A percentile compares a stretch with the other conserved stretches of the same genome.
These are phyloP conservation scores for Takifugu rubripes DNA, from an alignment of 2,797 vertebrate genomes.

Conservation along the genomic window DNA sequence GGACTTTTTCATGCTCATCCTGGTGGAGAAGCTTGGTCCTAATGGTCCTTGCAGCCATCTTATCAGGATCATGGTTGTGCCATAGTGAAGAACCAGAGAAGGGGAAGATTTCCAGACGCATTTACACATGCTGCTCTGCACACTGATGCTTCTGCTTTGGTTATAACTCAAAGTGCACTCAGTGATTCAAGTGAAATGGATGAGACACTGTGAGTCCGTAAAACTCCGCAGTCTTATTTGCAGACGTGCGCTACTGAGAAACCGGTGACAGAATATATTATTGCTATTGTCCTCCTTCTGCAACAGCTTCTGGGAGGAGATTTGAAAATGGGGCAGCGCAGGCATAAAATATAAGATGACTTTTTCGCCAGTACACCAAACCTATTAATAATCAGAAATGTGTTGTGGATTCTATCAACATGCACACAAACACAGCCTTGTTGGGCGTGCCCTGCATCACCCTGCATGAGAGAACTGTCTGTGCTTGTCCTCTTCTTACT, in stretches of 20 bases:
- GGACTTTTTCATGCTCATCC: no score
- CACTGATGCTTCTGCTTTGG: no score
- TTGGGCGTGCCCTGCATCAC: slow-evolving; percentile 67
- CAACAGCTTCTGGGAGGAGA: slow-evolving; percentile 35
- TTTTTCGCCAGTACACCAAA: slow-evolving; percentile 12
- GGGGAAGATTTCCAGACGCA: no score
- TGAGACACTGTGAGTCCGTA: not conserved
- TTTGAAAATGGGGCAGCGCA: slow-evolving; percentile 34
- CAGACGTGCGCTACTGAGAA: slow-evolving; percentile 25
- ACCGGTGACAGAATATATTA: slow-evolving; percentile 48
- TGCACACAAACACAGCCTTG: slow-evolving; percentile 12
- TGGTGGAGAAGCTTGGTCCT: no score
- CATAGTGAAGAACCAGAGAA: no score
- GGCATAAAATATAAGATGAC: slow-evolving; percentile 25
- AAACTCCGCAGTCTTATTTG: not conserved
- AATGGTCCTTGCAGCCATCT: no score
- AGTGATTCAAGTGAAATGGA: no score
- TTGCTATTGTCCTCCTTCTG: slow-evolving; percentile 50
- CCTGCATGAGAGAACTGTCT: slow-evolving; percentile 29
- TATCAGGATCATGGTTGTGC: no score
- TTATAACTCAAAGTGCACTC: no score
- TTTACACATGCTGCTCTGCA: no score
- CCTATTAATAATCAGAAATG: slow-evolving; percentile 37
- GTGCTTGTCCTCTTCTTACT: slow-evolving; percentile 54
- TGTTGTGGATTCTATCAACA: not conserved